Evolutionary conservation across 2,797 vertebrate genomes (phyloP), one percentile per base, ranked within the genome.

Genomic region (Sebastolobus altivelis): DNA sequence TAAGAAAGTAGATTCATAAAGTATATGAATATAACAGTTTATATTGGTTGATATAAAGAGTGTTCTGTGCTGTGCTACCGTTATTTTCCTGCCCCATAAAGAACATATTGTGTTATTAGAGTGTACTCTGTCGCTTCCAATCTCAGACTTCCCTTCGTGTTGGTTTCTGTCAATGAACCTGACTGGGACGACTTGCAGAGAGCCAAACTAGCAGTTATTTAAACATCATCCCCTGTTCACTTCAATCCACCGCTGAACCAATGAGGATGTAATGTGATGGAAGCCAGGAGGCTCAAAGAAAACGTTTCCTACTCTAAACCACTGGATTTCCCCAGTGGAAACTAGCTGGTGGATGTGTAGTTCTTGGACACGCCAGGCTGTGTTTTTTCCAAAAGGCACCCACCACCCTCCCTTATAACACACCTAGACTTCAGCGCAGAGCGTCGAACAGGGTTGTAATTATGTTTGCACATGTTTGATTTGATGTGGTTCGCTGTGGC

Each of bases 401-500:
- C 76, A 43, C 71, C 61, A 11, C 67, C 61, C 66, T 85, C 43
- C 18, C 6, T 69, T 73, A 59, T 65, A 59, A 74, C 65, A 79
- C 72, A 80, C 80, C 73, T 83, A 65, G 63, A 77, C 76, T 60
- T 55, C 7, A 79, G 38, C 1, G 6, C 11, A 54, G 31, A 33
- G 68, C 1, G 14, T 18, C 56, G 56, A 74, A 54, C 75, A 76
- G 33, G 72, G 58, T 62, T 77, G 61, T 77, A 73, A 76, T 89
- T 83, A 85, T 87, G 22, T 89, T 85, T 87, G 75, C 83, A 35
- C 61, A 60, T 79, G 82, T 81, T 88, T 79, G 73, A 89, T 89
- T 81, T 86, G 75, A 91, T 91, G 72, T 65, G 66, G 73, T 84
- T 88, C 82, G 83, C 88, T 85, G 91, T 86, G 83, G 89, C 46